These are phyloP conservation scores for Hydrotaea diabolus DNA, from an alignment of 2,888 invertebrate species.

Conservation along the genomic window DNA sequence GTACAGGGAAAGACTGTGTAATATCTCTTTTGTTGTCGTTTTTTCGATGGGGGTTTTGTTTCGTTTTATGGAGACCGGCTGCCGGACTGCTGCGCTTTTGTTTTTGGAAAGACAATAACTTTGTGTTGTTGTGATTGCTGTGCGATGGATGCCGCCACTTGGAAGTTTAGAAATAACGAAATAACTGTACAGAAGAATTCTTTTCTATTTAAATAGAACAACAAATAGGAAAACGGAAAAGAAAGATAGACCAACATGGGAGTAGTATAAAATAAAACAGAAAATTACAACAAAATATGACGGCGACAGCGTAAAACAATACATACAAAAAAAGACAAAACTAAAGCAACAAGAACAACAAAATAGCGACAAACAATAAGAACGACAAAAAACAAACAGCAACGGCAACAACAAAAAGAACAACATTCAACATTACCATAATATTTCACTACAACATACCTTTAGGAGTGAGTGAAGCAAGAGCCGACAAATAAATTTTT, in stretches of 20 bases:
- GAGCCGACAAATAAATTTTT: constrained; percentile 17
- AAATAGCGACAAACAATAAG: constrained; percentile 25
- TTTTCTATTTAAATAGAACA: constrained; percentile 63
- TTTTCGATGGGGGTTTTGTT: not conserved
- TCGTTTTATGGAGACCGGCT: constrained; percentile 15
- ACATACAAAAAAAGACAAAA: too few species aligned
- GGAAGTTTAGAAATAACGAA: constrained; percentile 64
- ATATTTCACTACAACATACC: constrained; percentile 59
- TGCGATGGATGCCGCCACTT: constrained; percentile 41
- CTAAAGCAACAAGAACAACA: too few species aligned
- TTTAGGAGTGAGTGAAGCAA: constrained; percentile 34
- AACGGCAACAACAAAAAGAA: too few species aligned
- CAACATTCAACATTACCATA: constrained; percentile 30
- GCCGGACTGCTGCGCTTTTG: not conserved
- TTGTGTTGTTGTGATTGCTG: not conserved
- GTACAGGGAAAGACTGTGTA: not conserved
- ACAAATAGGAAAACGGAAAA: constrained; percentile 39
- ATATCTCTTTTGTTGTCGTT: not conserved
- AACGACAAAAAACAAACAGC: constrained; percentile 21
- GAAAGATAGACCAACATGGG: constrained; percentile 50
- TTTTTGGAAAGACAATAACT: not conserved
- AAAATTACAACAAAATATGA: constrained; percentile 54
- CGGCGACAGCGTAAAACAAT: constrained; percentile 25
- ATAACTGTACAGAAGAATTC: constrained; percentile 61
- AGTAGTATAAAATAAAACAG: not conserved